phyloP scores from a whole-genome alignment of 2,888 invertebrate species.

The Stomorhina lunata region DNA sequence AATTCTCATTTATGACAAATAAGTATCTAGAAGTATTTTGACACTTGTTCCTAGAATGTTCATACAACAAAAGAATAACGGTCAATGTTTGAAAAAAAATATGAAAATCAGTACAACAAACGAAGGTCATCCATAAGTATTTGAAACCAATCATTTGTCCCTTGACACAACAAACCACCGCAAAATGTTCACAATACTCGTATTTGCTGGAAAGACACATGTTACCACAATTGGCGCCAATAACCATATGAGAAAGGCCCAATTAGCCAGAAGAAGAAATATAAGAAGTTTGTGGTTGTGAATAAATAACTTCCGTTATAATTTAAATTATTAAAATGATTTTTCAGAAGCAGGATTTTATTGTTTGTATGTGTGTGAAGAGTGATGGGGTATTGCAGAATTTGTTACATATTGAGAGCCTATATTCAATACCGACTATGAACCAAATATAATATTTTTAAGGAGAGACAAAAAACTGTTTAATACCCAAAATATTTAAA shows the following conservation, averaged over 20 bases:
- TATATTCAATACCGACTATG: no score
- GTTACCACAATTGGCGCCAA: conserved; percentile 30
- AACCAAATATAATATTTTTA: no score
- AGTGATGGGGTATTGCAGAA: no score
- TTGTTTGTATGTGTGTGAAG: no score
- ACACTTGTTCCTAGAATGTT: conserved; percentile 59
- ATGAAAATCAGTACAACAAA: conserved; percentile 48
- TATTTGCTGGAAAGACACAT: neutral
- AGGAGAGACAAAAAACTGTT: no score
- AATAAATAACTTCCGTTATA: conserved; percentile 19
- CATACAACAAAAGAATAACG: conserved; percentile 43
- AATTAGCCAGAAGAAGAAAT: neutral
- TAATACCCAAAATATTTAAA: no score
- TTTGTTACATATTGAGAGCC: no score
- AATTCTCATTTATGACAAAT: neutral
- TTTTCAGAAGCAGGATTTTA: no score
- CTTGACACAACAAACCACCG: conserved; percentile 3
- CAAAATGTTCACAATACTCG: conserved; percentile 20
- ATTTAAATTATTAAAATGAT: neutral
- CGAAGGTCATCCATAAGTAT: conserved; percentile 52
- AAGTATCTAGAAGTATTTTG: conserved; percentile 40
- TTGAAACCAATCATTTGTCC: conserved; percentile 4
- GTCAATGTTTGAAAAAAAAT: conserved; percentile 14
- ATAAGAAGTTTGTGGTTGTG: neutral
- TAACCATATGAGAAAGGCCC: neutral